Percentiles rank a stretch among this genome's conserved stretches.
Evolutionary conservation across 2,113 vertebrate genomes (phyloP).

Genomic region (Aplodontia rufa): DNA sequence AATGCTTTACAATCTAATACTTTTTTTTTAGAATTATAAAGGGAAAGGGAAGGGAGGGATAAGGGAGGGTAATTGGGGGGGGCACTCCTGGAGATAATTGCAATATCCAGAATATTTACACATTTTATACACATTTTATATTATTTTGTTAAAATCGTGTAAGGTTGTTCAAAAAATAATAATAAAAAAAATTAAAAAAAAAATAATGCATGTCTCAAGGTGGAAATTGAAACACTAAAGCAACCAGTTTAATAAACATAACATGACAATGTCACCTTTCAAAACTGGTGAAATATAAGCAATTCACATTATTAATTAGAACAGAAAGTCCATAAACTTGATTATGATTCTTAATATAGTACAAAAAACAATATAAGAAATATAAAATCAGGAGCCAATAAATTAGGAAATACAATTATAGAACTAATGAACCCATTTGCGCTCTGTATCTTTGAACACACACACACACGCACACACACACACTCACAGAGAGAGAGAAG

Average conservation of each 20-base stretch:
- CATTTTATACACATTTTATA: too few relatives aligned
- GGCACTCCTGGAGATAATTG: too few relatives aligned
- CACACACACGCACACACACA: background rate
- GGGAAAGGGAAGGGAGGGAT: too few relatives aligned
- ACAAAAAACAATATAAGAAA: background rate
- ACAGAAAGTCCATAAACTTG: background rate
- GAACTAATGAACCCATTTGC: background rate
- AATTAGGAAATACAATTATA: background rate
- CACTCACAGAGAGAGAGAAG: background rate
- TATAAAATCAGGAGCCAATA: background rate
- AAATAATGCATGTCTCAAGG: background rate
- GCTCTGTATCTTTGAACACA: background rate
- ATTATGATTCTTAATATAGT: background rate
- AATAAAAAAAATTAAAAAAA: too few relatives aligned
- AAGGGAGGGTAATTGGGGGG: too few relatives aligned
- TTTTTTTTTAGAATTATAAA: too few relatives aligned
- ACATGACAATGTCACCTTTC: background rate
- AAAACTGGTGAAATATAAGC: background rate
- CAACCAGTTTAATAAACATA: background rate
- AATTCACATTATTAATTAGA: background rate
- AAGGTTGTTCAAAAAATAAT: too few relatives aligned
- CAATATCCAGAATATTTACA: too few relatives aligned
- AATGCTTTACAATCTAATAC: too few relatives aligned
- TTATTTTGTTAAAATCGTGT: too few relatives aligned
- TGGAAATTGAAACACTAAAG: background rate